Percentiles rank a stretch among this genome's conserved stretches.
phyloP scores from a whole-genome alignment of 2,113 vertebrate genomes.

The Pterocles orientalis region DNA sequence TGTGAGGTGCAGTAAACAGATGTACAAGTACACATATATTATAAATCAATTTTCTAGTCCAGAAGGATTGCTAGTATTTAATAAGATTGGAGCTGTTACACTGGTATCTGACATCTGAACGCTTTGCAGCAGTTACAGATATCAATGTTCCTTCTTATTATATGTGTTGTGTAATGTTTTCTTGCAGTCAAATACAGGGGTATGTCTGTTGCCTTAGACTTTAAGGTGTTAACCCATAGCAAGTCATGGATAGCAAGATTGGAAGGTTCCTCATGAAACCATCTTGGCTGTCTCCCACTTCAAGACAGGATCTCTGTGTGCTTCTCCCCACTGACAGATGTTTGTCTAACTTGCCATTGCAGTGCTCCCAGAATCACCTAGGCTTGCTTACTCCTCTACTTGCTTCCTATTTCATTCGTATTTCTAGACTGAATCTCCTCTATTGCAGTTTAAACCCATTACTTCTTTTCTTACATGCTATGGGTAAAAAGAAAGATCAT shows the following conservation, averaged over 20 bases:
- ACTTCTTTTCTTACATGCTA: background rate
- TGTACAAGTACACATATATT: background rate
- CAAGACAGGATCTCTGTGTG: background rate
- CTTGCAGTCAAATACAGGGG: background rate
- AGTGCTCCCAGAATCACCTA: background rate
- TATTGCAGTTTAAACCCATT: background rate
- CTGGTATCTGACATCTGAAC: background rate
- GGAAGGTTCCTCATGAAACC: background rate
- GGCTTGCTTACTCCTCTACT: background rate
- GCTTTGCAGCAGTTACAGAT: background rate
- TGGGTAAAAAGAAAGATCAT: background rate
- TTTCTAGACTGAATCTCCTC: background rate
- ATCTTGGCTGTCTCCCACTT: background rate
- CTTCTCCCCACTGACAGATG: background rate
- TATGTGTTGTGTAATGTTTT: background rate
- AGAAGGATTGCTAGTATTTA: background rate
- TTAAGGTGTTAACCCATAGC: background rate
- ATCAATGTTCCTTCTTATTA: background rate
- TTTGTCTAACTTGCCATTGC: background rate
- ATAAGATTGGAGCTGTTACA: background rate
- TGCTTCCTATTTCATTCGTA: background rate
- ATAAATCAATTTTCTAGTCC: background rate
- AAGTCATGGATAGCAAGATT: background rate
- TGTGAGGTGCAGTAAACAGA: background rate
- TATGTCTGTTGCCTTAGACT: background rate